Evolutionary conservation across 2,888 invertebrate genomes (phyloP).

Genomic region (Eutolmus rufibarbis): DNA sequence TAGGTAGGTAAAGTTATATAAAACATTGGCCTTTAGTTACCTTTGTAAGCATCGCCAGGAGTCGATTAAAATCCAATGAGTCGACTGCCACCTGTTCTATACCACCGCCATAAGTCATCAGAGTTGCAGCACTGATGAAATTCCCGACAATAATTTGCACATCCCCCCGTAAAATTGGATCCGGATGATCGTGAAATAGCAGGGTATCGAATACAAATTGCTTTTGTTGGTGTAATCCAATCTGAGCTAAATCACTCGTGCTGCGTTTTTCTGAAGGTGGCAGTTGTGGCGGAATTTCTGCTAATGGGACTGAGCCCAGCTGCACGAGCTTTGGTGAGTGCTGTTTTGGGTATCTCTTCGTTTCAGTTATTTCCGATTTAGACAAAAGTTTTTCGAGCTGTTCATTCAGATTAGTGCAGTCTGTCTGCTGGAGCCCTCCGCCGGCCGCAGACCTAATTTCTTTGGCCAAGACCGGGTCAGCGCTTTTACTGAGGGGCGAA

Average conservation of each 20-base stretch:
- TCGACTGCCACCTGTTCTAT: neutral
- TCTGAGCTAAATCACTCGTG: constrained; percentile 11
- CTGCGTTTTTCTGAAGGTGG: constrained; percentile 15
- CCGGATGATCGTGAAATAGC: constrained; percentile 58
- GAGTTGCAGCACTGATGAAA: constrained; percentile 51
- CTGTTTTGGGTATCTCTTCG: constrained; percentile 42
- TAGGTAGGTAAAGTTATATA: neutral
- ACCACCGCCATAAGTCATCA: neutral
- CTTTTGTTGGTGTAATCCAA: constrained; percentile 35
- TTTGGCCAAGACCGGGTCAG: constrained; percentile 54
- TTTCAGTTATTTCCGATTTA: constrained; percentile 59
- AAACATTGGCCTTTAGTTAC: constrained; percentile 50
- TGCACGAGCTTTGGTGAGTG: neutral
- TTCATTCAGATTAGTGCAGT: constrained; percentile 30
- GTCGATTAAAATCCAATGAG: constrained; percentile 54
- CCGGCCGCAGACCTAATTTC: neutral
- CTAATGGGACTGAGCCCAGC: neutral
- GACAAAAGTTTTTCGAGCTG: constrained; percentile 52
- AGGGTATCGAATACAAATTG: constrained; percentile 56
- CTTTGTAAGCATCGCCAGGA: constrained; percentile 59
- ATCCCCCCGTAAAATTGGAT: constrained; percentile 61
- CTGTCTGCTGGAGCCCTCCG: neutral
- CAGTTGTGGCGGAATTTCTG: neutral
- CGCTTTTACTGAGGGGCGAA: constrained; percentile 56
- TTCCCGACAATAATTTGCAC: constrained; percentile 61